Percentiles rank a stretch among this genome's conserved stretches.
Evolutionary conservation across 2,797 vertebrate species (phyloP).

Genomic region (Pseudopleuronectes americanus): DNA sequence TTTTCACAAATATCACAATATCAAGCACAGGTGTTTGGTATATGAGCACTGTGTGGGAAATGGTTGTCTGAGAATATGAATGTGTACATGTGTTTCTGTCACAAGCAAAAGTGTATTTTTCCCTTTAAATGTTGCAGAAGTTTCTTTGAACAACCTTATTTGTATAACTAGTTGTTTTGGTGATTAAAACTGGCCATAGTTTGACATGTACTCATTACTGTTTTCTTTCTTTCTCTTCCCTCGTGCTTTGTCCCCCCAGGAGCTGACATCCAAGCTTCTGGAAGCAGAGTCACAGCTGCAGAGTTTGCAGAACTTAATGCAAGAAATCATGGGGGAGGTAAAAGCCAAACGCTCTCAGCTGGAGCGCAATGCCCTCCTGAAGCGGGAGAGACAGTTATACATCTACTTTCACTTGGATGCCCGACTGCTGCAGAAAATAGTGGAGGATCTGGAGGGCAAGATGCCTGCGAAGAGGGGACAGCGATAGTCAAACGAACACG

Average conservation of each 20-base stretch:
- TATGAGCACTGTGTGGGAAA: slow-evolving; percentile 21
- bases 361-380: slow-evolving; percentile 82
- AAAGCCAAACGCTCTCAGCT: slow-evolving; percentile 87
- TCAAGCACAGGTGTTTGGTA: slow-evolving; percentile 9
- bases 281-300: slow-evolving; percentile 84
- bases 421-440: slow-evolving; percentile 83
- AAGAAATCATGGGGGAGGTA: slow-evolving; percentile 86
- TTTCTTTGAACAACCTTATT: too few relatives aligned
- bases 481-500: slow-evolving; percentile 11
- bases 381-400: slow-evolving; percentile 90
- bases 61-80: background rate
- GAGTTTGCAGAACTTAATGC: slow-evolving; percentile 84
- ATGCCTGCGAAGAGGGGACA: slow-evolving; percentile 45
- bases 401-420: slow-evolving; percentile 89
- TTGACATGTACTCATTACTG: background rate
- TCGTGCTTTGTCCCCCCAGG: slow-evolving; percentile 73
- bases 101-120: background rate
- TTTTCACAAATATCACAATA: slow-evolving; percentile 13
- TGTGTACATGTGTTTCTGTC: background rate
- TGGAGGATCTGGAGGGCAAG: slow-evolving; percentile 88
- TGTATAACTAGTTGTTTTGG: background rate
- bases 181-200: too few relatives aligned
- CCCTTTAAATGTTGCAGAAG: background rate
- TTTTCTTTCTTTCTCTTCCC: background rate
- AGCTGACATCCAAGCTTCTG: slow-evolving; percentile 83